A percentile compares a stretch with the other conserved stretches of the same genome.
These are phyloP conservation scores for Tinamus guttatus DNA, from an alignment of 2,113 vertebrate genomes.

Conservation along the genomic window DNA sequence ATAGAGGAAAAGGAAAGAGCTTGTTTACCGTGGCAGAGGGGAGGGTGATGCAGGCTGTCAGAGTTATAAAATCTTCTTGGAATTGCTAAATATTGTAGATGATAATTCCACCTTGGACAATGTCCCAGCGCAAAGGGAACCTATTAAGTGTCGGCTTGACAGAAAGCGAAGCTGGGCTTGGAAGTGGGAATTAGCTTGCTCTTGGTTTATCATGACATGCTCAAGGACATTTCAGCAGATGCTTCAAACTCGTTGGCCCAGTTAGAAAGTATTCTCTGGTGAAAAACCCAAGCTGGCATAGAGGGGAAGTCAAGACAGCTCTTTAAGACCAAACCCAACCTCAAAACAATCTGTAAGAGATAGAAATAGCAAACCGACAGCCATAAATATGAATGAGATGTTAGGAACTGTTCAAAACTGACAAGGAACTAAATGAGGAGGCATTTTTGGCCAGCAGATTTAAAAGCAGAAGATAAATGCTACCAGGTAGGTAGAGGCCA, in stretches of 20 bases:
- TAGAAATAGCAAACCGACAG: neutral
- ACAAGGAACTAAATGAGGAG: neutral
- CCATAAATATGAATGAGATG: neutral
- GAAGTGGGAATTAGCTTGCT: neutral
- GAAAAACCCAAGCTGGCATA: neutral
- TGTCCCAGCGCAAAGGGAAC: neutral
- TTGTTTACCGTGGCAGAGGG: constrained; percentile 17
- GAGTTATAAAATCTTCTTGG: constrained; percentile 32
- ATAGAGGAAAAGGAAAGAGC: neutral
- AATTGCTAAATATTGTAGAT: neutral
- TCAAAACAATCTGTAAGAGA: neutral
- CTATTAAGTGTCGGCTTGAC: neutral
- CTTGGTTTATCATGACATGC: neutral
- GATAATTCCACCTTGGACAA: neutral
- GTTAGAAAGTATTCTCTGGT: neutral
- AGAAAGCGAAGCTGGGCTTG: neutral
- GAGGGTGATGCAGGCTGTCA: constrained; percentile 28
- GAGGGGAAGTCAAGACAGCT: neutral
- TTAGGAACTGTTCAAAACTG: neutral
- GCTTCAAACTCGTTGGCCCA: neutral
- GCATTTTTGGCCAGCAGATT: neutral
- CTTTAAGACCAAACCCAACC: neutral
- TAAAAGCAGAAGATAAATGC: neutral
- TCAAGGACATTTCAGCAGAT: neutral
- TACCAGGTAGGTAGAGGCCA: neutral